Evolutionary conservation across 2,113 vertebrate genomes (phyloP).

Genomic region (Plestiodon gilberti): DNA sequence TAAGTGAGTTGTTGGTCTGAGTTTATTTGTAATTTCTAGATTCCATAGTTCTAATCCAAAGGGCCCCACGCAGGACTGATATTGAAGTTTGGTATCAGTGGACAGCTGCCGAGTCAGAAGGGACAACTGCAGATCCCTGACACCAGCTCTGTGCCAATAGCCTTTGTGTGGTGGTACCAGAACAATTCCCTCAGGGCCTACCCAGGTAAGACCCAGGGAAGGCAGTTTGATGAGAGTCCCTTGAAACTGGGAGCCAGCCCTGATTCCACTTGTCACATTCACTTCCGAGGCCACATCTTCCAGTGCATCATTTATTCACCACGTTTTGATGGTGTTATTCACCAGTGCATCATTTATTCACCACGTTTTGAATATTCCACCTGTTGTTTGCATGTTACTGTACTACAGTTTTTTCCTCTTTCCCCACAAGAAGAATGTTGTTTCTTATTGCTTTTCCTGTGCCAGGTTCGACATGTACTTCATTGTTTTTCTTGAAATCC

Average conservation of each 20-base stretch:
- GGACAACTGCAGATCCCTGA: too few species aligned
- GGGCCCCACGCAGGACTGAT: too few species aligned
- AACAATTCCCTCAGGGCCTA: too few species aligned
- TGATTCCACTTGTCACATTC: background rate
- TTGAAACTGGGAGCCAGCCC: background rate
- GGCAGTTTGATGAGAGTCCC: too few species aligned
- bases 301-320: background rate
- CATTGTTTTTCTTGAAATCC: slow-evolving; percentile 23
- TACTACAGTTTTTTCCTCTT: slow-evolving; percentile 3
- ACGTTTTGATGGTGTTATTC: background rate
- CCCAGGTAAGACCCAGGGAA: too few species aligned
- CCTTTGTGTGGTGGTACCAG: too few species aligned
- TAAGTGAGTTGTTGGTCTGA: too few species aligned
- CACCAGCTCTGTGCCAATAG: too few species aligned
- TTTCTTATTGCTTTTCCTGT: background rate
- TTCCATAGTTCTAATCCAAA: background rate
- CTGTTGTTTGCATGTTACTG: background rate
- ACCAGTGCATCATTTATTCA: background rate
- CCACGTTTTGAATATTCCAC: background rate
- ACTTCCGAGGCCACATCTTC: background rate
- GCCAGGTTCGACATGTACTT: slow-evolving; percentile 9
- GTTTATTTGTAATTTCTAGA: too few species aligned
- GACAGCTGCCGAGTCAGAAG: too few species aligned
- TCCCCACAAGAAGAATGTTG: background rate
- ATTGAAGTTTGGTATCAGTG: too few species aligned